Base-by-base conservation (phyloP, 2,888 invertebrate genomes). In the Noctua pronuba region DNA sequence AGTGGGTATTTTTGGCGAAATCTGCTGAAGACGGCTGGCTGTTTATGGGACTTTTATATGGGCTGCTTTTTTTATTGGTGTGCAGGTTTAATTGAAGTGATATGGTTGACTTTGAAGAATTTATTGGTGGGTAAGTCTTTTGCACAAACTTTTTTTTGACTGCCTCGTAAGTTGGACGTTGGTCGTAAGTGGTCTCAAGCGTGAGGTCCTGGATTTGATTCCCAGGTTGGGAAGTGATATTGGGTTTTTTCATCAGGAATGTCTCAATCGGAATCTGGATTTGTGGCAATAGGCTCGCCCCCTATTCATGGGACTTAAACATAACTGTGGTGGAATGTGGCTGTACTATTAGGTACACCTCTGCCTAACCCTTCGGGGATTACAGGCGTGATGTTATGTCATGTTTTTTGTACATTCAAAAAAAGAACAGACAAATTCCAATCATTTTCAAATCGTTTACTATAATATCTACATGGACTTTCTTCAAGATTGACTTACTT, bases 1-100 rank as follows among this genome's bases (percentile, higher is more conserved):
- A 82, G 77, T 77, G 75, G 69, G 31, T 85, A 81, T 85, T 85
- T 87, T 86, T 64, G 66, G 82, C 8, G 28, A 79, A 88, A 82
- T 81, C 82, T 88, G 83, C 68, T 70, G 58, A 11, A 62, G 83
- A 82, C 69, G 58, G 68, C 62, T 72, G 55, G 8, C 13, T 70
- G 58, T 81, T 85, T 86, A 86, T 83, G 2, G 58, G 49, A 65
- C 13, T 68, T 83, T 68, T 77, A 62, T 67, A 44, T 62, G 60
- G 38, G 72, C 21, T 78, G 52, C 46, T 66, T 60, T 70, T 69
- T 74, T 69, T 76, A 24, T 21, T 49, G 11, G 2, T 58, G 41
- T 68, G 16, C n/a, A 1, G 38, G 41, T 69, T 85, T 62, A 69
- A 80, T 64, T 71, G 66, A 11, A 41, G 60, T n/a, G 35, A 3